A percentile compares a stretch with the other conserved stretches of the same genome.
Conservation (phyloP, 2,113 vertebrate genomes). For the Pterocles orientalis region DNA sequence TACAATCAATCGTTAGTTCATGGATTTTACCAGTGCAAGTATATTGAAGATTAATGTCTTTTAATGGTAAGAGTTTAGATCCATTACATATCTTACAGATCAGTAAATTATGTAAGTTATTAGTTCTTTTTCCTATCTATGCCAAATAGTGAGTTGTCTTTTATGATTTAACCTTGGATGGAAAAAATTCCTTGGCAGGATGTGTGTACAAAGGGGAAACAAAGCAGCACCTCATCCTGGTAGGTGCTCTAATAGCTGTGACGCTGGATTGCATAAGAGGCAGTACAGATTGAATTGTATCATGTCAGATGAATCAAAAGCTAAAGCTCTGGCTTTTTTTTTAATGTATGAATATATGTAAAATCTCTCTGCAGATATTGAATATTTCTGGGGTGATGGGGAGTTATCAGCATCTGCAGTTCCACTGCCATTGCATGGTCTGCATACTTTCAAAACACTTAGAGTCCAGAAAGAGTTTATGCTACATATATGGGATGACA, state of each 20-base stretch:
- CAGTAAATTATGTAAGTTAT: neutral
- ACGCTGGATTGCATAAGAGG: too few relatives aligned
- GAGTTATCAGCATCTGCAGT: neutral
- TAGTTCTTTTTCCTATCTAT: neutral
- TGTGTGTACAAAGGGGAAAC: neutral
- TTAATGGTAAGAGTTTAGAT: neutral
- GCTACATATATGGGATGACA: neutral
- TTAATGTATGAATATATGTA: neutral
- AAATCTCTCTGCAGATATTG: neutral
- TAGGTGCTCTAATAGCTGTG: neutral
- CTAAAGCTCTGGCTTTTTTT: neutral
- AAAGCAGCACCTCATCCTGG: neutral
- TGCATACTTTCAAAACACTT: neutral
- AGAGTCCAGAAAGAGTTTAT: neutral
- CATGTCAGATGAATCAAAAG: neutral
- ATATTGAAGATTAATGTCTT: neutral
- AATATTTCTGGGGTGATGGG: neutral
- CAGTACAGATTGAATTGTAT: neutral
- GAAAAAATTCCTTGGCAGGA: neutral
- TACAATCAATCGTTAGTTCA: neutral
- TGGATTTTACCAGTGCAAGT: neutral
- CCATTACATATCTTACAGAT: neutral
- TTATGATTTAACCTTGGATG: neutral
- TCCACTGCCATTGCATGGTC: neutral
- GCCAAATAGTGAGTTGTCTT: neutral